phyloP scores from a whole-genome alignment of 2,888 invertebrate species.

The Scaptomyza polygonia region DNA sequence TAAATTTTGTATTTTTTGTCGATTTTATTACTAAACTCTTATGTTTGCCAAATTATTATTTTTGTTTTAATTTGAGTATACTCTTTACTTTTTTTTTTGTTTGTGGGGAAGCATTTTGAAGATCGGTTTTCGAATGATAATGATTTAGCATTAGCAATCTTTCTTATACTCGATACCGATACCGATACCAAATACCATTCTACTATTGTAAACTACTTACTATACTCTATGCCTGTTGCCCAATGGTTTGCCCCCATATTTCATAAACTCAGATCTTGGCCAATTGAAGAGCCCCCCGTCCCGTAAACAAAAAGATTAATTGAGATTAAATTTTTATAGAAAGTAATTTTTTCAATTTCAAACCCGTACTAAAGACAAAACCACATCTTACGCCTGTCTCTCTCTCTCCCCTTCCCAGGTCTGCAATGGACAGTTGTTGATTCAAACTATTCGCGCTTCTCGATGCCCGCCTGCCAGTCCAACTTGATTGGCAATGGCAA shows the following conservation, averaged over 20 bases:
- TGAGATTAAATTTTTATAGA: slow-evolving; percentile 60
- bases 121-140: slow-evolving; percentile 66
- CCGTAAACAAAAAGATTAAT: slow-evolving; percentile 23
- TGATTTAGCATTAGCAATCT: slow-evolving; percentile 79
- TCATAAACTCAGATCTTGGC: slow-evolving; percentile 42
- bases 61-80: slow-evolving; percentile 12
- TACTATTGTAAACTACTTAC: slow-evolving; percentile 39
- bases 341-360: slow-evolving; percentile 58
- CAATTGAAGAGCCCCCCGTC: slow-evolving; percentile 38
- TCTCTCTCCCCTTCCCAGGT: slow-evolving; percentile 88
- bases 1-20: slow-evolving; percentile 32
- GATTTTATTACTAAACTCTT: slow-evolving; percentile 55
- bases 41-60: slow-evolving; percentile 45
- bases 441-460: slow-evolving; percentile 91
- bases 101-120: slow-evolving; percentile 37
- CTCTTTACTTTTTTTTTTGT: slow-evolving; percentile 32
- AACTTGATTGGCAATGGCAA: slow-evolving; percentile 84
- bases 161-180: slow-evolving; percentile 65
- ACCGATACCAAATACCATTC: slow-evolving; percentile 53
- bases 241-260: slow-evolving; percentile 49
- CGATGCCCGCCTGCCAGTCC: slow-evolving; percentile 88
- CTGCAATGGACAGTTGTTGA: slow-evolving; percentile 94
- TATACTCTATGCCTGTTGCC: slow-evolving; percentile 35
- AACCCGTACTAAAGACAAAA: slow-evolving; percentile 66
- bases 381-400: slow-evolving; percentile 79